Base-by-base conservation (phyloP, 2,888 invertebrate species). In the Hermodice carunculata region DNA sequence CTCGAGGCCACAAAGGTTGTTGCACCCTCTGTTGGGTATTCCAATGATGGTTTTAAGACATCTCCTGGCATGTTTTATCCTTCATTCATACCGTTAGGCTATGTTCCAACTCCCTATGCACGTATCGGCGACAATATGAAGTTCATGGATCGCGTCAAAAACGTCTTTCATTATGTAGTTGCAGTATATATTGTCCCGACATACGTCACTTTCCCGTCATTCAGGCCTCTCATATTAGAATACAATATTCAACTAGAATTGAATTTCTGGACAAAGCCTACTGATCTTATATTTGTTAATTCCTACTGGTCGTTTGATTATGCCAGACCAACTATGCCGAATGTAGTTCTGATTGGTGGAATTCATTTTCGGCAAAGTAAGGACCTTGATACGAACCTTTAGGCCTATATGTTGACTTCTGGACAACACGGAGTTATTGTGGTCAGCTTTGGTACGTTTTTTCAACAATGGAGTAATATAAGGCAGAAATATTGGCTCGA, bases 401-500 rank as follows among this genome's bases (percentile, higher is more conserved):
- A 60, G 42, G 42, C 40, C 11, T 51, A 42, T 32, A 31, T 60
- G 24, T 29, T 34, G 8, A 49, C 40, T 42, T 60, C 60, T 28
- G 60, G 60, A 19, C 29, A 49, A 1, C 42, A 60, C 52, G 60
- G 60, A 14, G 60, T 60, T 26, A 37, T 60, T 22, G 29, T 60
- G 19, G n/a, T 60, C 19, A 60, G 60, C 29, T 60, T 60, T 29
- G 60, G 60, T 3, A 60, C 60, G 4, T 37, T 60, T 34, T n/a
- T 60, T 29, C 60, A 17, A 49, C 28, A 8, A 22, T 60, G 19
- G 42, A 40, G 14, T 17, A 43, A 28, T 4, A 34, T 1, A 4
- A 49, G 29, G 52, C 60, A 1, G 52, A 60, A 3, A 60, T 40
- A 17, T 26, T 60, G 28, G 60, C 60, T 11, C 22, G 17, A 19